Evolutionary conservation across 2,888 invertebrate species (phyloP), one percentile per base, ranked within the genome.

Genomic region (Ophonus ardosiacus): DNA sequence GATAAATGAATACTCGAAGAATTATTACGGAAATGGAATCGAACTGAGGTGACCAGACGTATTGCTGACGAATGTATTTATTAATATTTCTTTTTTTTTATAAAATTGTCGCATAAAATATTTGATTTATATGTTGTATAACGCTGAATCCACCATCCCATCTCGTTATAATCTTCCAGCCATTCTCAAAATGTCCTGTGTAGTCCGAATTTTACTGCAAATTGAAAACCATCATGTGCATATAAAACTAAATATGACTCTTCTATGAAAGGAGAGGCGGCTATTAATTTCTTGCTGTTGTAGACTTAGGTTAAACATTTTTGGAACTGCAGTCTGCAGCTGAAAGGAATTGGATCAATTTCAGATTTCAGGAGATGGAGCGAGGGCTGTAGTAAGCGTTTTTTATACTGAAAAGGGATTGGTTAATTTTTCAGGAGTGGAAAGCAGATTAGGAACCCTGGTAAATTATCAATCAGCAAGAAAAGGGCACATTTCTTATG

Each of bases 391-490:
- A 43, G 71, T 43, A 40, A 68, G 71, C 43, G 40, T 43, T 74
- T 74, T 15, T 74, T 43, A 74, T 74, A 74, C 71, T 43, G 40
- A 43, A 74, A 74, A 13, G 38, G 43, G 40, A 18, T 10, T 43
- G 15, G 40, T 74, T 74, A 74, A 74, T 74, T 74, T 74, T 68
- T 68, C n/a, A 68, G 68, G 7, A 68, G 68, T 68, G 8, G 6
- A 51, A 51, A 8, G 43, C 13, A 13, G 43, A 51, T 51, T 51
- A 51, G 43, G 13, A 13, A 51, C 43, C 43, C 43, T 51, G 13
- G 10, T 51, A 51, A 51, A 51, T 51, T 51, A 51, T 51, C 43
- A 13, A 51, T 51, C 43, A 51, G 43, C 8, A 8, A 8, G 43
- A 51, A 51, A 13, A 51, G 43, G 4, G 0, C 7, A 13, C 43